Conservation (phyloP, 2,797 vertebrate species). For the Prunella strophiata region DNA sequence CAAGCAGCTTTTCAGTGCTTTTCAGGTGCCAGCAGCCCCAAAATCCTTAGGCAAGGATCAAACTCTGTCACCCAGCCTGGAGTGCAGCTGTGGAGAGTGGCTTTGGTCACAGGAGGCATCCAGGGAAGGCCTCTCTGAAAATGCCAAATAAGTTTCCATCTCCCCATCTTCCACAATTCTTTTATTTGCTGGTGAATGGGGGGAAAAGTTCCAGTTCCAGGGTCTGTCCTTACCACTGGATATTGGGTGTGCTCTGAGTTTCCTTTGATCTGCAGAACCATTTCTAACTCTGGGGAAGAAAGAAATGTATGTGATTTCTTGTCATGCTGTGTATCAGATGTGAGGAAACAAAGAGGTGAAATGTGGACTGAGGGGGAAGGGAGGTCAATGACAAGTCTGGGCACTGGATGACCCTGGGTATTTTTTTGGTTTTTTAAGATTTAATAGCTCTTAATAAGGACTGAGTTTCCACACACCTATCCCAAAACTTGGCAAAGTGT, state of each 20-base stretch:
- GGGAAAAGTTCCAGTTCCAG: neutral
- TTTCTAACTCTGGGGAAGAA: neutral
- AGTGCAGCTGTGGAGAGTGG: neutral
- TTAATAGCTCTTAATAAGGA: neutral
- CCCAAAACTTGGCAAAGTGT: neutral
- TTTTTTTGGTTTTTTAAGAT: neutral
- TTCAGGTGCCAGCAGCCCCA: neutral
- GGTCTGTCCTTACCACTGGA: neutral
- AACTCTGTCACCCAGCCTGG: neutral
- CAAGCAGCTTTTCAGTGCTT: neutral
- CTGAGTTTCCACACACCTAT: neutral
- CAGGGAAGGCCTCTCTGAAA: neutral
- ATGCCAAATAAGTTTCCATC: neutral
- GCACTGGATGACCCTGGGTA: neutral
- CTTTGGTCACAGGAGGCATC: neutral
- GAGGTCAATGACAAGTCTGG: neutral
- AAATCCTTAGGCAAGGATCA: neutral
- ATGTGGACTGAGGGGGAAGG: rapidly evolving
- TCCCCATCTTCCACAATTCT: neutral
- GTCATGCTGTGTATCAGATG: neutral
- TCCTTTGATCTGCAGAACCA: neutral
- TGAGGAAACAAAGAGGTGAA: neutral
- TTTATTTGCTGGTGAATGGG: neutral
- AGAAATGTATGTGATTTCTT: neutral
- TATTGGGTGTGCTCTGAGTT: rapidly evolving